Evolutionary conservation across 1,140 invertebrate species (phyloP).

Genomic region (Aphaenogaster rudis): DNA sequence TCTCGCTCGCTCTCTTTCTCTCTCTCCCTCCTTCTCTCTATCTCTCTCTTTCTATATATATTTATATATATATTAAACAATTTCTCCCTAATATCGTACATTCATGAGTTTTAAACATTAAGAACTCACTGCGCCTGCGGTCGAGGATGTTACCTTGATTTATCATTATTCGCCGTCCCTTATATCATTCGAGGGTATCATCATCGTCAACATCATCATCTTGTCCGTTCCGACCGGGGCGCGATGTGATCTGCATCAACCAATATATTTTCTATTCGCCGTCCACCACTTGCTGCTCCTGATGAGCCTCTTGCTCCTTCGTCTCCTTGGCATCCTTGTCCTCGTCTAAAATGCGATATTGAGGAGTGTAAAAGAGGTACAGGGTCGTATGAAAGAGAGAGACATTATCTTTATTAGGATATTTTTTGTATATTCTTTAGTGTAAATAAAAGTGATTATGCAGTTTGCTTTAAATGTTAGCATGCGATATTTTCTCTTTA

Average conservation of each 20-base stretch:
- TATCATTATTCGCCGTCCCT: slow-evolving; percentile 3
- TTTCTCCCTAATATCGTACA: slow-evolving; percentile 84
- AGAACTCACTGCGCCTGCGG: slow-evolving; percentile 41
- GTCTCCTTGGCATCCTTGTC: slow-evolving; percentile 58
- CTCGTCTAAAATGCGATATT: slow-evolving; percentile 68
- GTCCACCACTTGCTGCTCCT: slow-evolving; percentile 47
- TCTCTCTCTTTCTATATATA: neutral
- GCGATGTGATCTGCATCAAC: slow-evolving; percentile 21
- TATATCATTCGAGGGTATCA: slow-evolving; percentile 18
- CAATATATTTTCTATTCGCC: slow-evolving; percentile 45
- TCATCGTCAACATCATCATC: slow-evolving; percentile 36
- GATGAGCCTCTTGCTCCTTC: slow-evolving; percentile 37
- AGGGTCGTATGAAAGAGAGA: neutral
- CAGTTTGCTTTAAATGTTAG: slow-evolving; percentile 5
- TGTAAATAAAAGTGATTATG: neutral
- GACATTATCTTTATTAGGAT: slow-evolving; percentile 3
- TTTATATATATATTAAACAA: slow-evolving; percentile 80
- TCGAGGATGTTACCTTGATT: slow-evolving; percentile 18
- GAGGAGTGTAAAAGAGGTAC: slow-evolving; percentile 47
- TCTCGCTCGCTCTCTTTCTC: slow-evolving; percentile 48
- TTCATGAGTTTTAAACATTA: slow-evolving; percentile 74
- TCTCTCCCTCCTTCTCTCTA: slow-evolving; percentile 45
- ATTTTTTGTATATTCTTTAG: slow-evolving; percentile 14
- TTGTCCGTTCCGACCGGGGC: neutral
- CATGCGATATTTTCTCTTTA: neutral